Percentiles rank a stretch among this genome's conserved stretches.
These are phyloP conservation scores for Lysandra bellargus DNA, from an alignment of 2,888 invertebrate genomes.

Conservation along the genomic window DNA sequence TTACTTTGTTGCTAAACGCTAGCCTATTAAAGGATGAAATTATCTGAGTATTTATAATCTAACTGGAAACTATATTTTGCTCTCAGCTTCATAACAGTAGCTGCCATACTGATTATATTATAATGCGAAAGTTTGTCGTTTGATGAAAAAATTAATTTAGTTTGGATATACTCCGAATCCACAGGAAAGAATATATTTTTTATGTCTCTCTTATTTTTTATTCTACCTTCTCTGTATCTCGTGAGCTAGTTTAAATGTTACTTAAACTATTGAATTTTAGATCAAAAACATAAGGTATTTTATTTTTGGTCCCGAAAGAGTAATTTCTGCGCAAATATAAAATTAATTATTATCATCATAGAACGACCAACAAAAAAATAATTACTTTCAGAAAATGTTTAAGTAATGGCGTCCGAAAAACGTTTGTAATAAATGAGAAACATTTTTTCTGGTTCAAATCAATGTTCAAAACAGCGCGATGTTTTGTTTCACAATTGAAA, in stretches of 20 bases:
- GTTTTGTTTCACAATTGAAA: slow-evolving; percentile 11
- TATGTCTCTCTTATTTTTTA: too few species aligned
- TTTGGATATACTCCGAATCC: too few species aligned
- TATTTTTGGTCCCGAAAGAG: too few species aligned
- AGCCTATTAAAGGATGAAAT: neutral
- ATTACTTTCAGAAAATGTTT: neutral
- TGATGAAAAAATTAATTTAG: too few species aligned
- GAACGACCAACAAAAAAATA: neutral
- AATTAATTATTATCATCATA: neutral
- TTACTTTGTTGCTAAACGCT: slow-evolving; percentile 2
- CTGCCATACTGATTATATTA: neutral
- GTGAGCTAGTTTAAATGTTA: too few species aligned
- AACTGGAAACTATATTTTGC: neutral
- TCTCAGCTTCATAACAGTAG: neutral
- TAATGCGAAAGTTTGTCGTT: neutral
- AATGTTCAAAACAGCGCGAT: neutral
- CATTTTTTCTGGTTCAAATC: slow-evolving; percentile 8
- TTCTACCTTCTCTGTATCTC: too few species aligned
- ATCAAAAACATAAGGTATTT: neutral
- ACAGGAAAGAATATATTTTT: too few species aligned
- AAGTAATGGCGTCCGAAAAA: neutral
- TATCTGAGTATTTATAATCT: neutral
- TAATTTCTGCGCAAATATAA: neutral
- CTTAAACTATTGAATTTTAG: too few species aligned
- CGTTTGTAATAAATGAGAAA: neutral